These are phyloP conservation scores for Hoplostethus mediterraneus DNA, from an alignment of 2,797 vertebrate genomes.

Conservation along the genomic window DNA sequence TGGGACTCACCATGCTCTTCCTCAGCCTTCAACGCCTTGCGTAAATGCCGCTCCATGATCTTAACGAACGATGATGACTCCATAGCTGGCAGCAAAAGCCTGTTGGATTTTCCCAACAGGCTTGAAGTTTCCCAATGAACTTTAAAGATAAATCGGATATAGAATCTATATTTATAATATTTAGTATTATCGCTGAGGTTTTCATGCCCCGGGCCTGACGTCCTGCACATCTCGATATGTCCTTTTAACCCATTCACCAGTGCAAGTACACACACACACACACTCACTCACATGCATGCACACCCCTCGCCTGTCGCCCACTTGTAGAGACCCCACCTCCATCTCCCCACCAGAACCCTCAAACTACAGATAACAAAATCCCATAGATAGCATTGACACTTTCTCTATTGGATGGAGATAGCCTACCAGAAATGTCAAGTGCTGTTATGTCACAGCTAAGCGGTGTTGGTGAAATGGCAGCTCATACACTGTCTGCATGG, in stretches of 20 bases:
- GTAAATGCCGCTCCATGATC: conserved; percentile 75
- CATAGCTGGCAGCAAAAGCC: conserved; percentile 43
- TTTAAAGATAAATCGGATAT: neutral
- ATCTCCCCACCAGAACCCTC: conserved; percentile 52
- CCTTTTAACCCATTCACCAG: conserved; percentile 65
- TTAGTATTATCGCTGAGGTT: conserved; percentile 20
- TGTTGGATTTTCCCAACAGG: neutral
- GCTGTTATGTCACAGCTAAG: conserved; percentile 55
- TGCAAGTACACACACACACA: conserved; percentile 16
- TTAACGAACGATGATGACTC: conserved; percentile 66
- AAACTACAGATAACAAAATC: conserved; percentile 63
- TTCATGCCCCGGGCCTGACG: conserved; percentile 26
- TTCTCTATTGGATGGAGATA: conserved; percentile 63
- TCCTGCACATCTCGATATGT: conserved; percentile 41
- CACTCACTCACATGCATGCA: conserved; percentile 22
- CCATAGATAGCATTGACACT: conserved; percentile 72
- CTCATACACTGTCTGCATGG: neutral
- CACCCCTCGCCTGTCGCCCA: conserved; percentile 54
- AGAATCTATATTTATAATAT: neutral
- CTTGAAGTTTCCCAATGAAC: neutral
- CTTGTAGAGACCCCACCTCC: conserved; percentile 61
- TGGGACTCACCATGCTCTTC: conserved; percentile 69
- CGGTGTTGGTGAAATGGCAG: conserved; percentile 53
- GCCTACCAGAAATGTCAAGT: conserved; percentile 79
- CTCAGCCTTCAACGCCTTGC: conserved; percentile 66